phyloP scores from a whole-genome alignment of 2,113 vertebrate genomes.

The Colossoma macropomum region DNA sequence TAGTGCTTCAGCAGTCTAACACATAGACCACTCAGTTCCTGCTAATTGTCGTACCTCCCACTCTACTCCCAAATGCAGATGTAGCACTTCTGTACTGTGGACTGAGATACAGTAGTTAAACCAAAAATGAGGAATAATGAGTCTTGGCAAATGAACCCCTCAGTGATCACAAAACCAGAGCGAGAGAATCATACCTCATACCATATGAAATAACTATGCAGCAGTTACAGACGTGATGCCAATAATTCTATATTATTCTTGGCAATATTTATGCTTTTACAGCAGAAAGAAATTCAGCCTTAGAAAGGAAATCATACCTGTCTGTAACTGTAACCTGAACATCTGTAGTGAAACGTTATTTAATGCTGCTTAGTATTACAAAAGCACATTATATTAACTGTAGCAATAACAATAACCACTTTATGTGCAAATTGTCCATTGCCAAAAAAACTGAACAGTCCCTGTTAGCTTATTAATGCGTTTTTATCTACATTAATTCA shows the following conservation, averaged over 20 bases:
- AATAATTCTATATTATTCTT: conserved; percentile 26
- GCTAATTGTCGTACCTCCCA: not conserved
- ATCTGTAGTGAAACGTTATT: not conserved
- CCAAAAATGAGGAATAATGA: not conserved
- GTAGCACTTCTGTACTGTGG: not conserved
- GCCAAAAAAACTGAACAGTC: not conserved
- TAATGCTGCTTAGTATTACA: conserved; percentile 1
- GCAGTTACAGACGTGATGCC: conserved; percentile 14
- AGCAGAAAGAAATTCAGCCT: conserved; percentile 5
- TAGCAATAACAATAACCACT: not conserved
- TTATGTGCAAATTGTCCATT: not conserved
- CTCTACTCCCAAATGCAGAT: not conserved
- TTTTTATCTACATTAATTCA: not conserved
- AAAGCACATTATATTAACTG: not conserved
- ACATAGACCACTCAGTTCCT: not conserved
- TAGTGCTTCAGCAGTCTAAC: not conserved
- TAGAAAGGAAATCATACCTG: conserved; percentile 32
- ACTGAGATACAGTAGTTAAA: not conserved
- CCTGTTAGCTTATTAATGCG: not conserved
- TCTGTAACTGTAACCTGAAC: conserved; percentile 5
- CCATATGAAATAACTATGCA: conserved; percentile 21
- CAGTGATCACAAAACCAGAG: conserved; percentile 10
- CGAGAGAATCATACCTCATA: not conserved
- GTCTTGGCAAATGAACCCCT: not conserved
- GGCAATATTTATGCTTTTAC: conserved; percentile 19